Evolutionary conservation across 2,888 invertebrate species (phyloP).

Genomic region (Phengaris alcon): DNA sequence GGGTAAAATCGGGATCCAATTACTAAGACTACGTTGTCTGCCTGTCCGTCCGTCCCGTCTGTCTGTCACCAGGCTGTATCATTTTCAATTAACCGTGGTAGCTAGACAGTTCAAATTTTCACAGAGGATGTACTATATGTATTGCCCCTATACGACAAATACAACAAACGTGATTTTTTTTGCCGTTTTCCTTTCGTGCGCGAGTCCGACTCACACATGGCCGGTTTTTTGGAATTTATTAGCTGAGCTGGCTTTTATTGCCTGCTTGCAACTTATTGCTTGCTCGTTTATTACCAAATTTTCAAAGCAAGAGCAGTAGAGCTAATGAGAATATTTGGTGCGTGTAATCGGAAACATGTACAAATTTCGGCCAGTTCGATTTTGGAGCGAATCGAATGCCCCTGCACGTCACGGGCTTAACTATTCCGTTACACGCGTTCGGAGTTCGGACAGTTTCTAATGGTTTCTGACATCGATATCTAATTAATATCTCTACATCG

Average conservation of each 20-base stretch:
- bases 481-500: conserved; percentile 4
- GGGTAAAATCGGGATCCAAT: too few relatives aligned
- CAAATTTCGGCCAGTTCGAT: conserved; percentile 34
- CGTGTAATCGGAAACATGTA: conserved; percentile 37
- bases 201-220: too few relatives aligned
- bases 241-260: background rate
- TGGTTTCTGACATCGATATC: conserved; percentile 15
- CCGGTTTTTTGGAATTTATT: too few relatives aligned
- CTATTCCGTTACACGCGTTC: conserved; percentile 33
- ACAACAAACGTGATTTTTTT: too few relatives aligned
- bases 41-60: too few relatives aligned
- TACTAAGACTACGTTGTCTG: too few relatives aligned
- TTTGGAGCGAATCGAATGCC: conserved; percentile 37
- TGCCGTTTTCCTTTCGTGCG: too few relatives aligned
- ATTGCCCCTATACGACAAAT: too few relatives aligned
- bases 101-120: too few relatives aligned
- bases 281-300: background rate
- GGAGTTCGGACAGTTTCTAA: conserved; percentile 6
- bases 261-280: background rate
- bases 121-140: too few relatives aligned
- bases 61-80: too few relatives aligned
- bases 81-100: too few relatives aligned
- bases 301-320: background rate
- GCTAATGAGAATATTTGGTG: conserved; percentile 35
- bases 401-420: conserved; percentile 32